These are phyloP conservation scores for Bibio marci DNA, from an alignment of 2,888 invertebrate genomes.

Conservation along the genomic window DNA sequence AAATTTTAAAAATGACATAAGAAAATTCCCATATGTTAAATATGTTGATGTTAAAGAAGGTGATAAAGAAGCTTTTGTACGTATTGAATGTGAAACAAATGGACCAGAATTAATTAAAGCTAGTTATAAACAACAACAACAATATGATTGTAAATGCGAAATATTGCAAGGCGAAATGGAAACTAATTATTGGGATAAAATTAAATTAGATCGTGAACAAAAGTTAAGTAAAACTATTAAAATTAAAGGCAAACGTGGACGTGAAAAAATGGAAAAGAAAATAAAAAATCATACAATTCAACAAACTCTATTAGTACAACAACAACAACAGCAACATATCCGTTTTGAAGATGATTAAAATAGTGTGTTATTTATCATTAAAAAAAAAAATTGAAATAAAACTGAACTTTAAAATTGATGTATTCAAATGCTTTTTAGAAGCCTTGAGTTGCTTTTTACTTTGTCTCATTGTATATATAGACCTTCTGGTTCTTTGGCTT, in stretches of 20 bases:
- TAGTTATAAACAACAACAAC: background rate
- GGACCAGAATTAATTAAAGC: constrained; percentile 23
- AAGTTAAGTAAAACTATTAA: constrained; percentile 24
- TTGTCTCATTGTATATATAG: too few species aligned
- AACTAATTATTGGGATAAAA: constrained; percentile 62
- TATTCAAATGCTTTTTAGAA: too few species aligned
- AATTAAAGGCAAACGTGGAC: constrained; percentile 21
- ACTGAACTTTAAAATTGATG: too few species aligned
- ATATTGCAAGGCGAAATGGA: constrained; percentile 49
- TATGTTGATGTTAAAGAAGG: constrained; percentile 70
- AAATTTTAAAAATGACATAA: constrained; percentile 48
- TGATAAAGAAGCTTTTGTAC: constrained; percentile 44
- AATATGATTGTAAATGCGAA: constrained; percentile 18
- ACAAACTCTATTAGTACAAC: too few species aligned
- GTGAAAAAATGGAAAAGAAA: constrained; percentile 17
- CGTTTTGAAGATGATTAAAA: constrained; percentile 19
- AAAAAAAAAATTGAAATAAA: too few species aligned
- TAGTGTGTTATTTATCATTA: too few species aligned
- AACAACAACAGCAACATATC: constrained; percentile 21
- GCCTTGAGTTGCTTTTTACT: too few species aligned
- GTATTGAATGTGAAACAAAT: constrained; percentile 38
- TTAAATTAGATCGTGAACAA: constrained; percentile 36
- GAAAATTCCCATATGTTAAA: constrained; percentile 43
- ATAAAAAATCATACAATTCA: background rate
- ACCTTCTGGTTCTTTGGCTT: too few species aligned